Conservation (phyloP, 2,797 vertebrate species). For the Hybognathus amarus region DNA sequence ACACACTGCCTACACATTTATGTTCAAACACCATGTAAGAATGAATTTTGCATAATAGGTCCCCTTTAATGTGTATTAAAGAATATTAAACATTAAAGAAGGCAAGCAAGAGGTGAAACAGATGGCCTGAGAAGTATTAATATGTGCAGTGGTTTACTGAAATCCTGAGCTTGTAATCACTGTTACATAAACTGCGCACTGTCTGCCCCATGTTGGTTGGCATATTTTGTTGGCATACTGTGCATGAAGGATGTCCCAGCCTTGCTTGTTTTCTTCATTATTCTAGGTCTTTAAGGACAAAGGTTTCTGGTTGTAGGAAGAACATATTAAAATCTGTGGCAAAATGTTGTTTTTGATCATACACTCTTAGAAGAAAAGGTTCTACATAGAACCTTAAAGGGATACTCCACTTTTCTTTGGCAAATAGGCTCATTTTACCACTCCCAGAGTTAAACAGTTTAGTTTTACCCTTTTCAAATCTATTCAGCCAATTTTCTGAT, state of each 20-base stretch:
- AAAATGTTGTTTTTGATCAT: conserved; percentile 1
- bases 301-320: background rate
- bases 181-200: conserved; percentile 78
- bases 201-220: background rate
- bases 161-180: conserved; percentile 81
- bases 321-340: background rate
- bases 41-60: too few relatives aligned
- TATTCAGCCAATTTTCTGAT: too few relatives aligned
- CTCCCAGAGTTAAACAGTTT: too few relatives aligned
- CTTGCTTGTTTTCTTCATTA: background rate
- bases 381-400: too few relatives aligned
- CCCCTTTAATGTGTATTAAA: background rate
- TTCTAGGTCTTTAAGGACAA: background rate
- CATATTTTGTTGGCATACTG: background rate
- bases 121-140: conserved; percentile 87
- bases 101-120: conserved; percentile 69
- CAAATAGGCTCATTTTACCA: too few relatives aligned
- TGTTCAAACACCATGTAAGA: too few relatives aligned
- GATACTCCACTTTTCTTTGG: too few relatives aligned
- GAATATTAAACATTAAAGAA: conserved; percentile 19
- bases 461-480: too few relatives aligned
- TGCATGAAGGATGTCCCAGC: background rate
- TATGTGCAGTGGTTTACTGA: conserved; percentile 64
- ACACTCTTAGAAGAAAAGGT: too few relatives aligned
- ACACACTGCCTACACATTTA: background rate